Base-by-base conservation (phyloP, 2,797 vertebrate genomes). In the Garrulus glandarius region DNA sequence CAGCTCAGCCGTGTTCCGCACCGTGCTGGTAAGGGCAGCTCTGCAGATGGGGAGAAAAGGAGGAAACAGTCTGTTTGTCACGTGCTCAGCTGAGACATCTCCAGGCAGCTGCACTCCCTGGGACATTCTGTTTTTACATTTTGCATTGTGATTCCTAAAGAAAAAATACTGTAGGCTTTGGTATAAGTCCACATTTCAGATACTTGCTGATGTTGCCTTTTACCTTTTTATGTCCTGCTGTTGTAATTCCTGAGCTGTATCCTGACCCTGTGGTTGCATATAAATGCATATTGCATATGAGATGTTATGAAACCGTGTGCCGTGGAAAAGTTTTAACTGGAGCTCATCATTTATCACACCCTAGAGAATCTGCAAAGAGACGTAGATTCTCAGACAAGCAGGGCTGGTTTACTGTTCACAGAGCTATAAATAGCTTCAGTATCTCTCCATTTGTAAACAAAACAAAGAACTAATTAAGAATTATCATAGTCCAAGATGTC, bases 1-100 rank as follows among this genome's bases (percentile, higher is more conserved):
- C 84, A 98, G 98, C 23, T 98, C 98, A 0, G 97, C 98, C 8
- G 97, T 98, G 69, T 98, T 98, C 92, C 97, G 97, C 46, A 98
- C 98, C 0, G 97, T 98, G 70, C 97, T 98, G 98, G 98, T 98
- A 80, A 93, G 98, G 77, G 70, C 34, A 4, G 30, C 29, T 39
- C 34, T 79, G 77, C 53, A 92, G 26, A 11, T 3, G 34, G 27
- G 15, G 17, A 6, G 6, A 3, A 5, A 13, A 30, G 27, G 14
- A 13, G 32, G 7, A 13, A 55, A 32, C n/a, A 22, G 3, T 49
- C 41, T 71, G 27, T 70, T 41, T 64, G 47, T 74, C 83, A 63
- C 79, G 75, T 75, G 46, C 46, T 41, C 37, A 61, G 23, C 74
- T 34, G 32, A 80, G 41, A 34, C 8, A 18, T 32, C 80, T 92